Evolutionary conservation across 2,113 vertebrate species (phyloP).

Genomic region (Sclerurus mexicanus): DNA sequence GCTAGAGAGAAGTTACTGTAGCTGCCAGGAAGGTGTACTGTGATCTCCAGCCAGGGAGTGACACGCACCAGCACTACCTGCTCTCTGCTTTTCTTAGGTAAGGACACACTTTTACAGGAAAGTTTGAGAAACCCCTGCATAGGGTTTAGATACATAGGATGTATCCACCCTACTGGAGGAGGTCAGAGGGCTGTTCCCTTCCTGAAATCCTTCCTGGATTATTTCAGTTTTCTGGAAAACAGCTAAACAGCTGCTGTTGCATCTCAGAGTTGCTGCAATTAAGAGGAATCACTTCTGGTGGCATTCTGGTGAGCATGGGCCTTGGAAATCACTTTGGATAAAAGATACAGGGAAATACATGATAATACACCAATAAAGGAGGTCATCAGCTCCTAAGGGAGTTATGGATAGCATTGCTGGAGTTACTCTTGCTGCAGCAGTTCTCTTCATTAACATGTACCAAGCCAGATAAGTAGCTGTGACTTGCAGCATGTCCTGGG

Average conservation of each 20-base stretch:
- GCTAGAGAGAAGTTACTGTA: neutral
- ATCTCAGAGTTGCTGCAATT: neutral
- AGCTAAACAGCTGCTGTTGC: neutral
- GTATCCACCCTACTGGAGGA: neutral
- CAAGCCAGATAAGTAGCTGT: neutral
- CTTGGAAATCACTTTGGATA: neutral
- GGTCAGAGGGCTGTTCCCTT: neutral
- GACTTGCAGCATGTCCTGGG: neutral
- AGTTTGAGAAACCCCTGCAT: neutral
- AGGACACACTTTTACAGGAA: neutral
- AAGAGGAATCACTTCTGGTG: neutral
- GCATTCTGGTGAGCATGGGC: neutral
- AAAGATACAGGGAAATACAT: neutral
- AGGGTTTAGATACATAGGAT: neutral
- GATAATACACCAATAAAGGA: neutral
- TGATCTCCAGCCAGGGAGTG: neutral
- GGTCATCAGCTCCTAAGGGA: neutral
- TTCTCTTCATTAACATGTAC: neutral
- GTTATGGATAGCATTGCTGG: neutral
- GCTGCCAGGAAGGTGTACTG: neutral
- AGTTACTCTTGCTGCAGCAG: neutral
- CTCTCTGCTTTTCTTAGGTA: neutral
- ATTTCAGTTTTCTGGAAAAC: neutral
- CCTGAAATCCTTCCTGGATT: neutral
- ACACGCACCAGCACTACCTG: neutral